Percentiles rank a stretch among this genome's conserved stretches.
phyloP scores from a whole-genome alignment of 2,113 vertebrate species.

The Alouatta palliata region DNA sequence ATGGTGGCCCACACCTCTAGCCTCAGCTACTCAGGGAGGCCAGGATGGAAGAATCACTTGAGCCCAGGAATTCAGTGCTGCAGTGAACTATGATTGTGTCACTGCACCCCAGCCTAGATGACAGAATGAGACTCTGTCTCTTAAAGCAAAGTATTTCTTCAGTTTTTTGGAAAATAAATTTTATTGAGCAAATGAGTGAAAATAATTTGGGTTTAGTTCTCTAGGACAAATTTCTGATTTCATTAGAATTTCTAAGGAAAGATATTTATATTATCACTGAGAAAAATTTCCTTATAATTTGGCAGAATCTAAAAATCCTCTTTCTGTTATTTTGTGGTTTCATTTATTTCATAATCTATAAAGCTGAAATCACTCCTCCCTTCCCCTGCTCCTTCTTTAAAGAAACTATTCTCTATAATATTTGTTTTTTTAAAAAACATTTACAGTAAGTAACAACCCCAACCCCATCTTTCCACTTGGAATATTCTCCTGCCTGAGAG shows the following conservation, averaged over 20 bases:
- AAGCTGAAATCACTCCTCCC: background rate
- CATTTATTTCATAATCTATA: conserved; percentile 18
- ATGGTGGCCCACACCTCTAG: no score
- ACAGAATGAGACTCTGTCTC: no score
- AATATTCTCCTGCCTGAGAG: background rate
- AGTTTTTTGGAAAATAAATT: conserved; percentile 52
- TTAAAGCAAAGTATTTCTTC: no score
- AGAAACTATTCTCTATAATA: conserved; percentile 11
- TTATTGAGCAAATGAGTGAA: conserved; percentile 48
- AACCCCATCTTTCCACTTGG: background rate
- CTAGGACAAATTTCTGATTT: conserved; percentile 9
- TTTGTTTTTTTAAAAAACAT: background rate
- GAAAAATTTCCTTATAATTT: conserved; percentile 45
- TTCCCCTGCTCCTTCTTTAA: background rate
- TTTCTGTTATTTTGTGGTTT: conserved; percentile 46
- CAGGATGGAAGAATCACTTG: no score
- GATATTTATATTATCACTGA: background rate
- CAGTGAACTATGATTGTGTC: no score
- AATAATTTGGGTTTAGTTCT: conserved; percentile 36
- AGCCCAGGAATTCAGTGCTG: no score
- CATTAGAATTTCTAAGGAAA: conserved; percentile 43
- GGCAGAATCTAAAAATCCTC: conserved; percentile 15
- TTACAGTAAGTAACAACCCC: background rate
- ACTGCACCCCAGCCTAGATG: no score
- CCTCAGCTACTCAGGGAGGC: no score